A percentile compares a stretch with the other conserved stretches of the same genome.
phyloP scores from a whole-genome alignment of 1,140 invertebrate species.

The Leptoteleia sp. region DNA sequence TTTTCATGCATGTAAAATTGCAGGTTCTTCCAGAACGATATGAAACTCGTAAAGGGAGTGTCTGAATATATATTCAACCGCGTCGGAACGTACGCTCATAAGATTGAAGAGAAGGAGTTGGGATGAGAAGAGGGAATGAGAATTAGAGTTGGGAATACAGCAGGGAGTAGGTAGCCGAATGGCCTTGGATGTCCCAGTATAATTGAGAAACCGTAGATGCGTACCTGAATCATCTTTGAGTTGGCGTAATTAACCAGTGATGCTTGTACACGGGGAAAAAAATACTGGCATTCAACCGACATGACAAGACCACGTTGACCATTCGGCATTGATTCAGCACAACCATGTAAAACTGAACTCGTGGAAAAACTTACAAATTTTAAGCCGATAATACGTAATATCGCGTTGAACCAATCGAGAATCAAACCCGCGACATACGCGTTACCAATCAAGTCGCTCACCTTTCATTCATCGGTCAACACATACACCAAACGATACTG shows the following conservation, averaged over 20 bases:
- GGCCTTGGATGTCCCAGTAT: conserved; percentile 65
- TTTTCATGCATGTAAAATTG: conserved; percentile 59
- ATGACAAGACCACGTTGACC: no score
- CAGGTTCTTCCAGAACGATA: conserved; percentile 54
- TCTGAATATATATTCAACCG: conserved; percentile 63
- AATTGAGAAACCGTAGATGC: conserved; percentile 68
- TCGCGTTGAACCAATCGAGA: no score
- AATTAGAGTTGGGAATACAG: conserved; percentile 64
- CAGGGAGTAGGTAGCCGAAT: conserved; percentile 64
- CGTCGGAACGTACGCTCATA: conserved; percentile 60
- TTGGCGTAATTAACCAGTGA: conserved; percentile 63
- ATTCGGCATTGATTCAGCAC: no score
- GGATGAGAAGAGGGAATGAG: conserved; percentile 63
- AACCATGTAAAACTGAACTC: no score
- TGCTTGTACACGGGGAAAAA: no score
- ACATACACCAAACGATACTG: no score
- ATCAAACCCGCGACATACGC: no score
- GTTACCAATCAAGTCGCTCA: no score
- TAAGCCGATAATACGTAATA: no score
- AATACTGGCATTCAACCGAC: no score
- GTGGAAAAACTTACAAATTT: no score
- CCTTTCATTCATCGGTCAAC: no score
- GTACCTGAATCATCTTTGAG: conserved; percentile 67
- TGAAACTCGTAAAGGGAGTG: conserved; percentile 64
- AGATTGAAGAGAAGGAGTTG: conserved; percentile 64